Conservation (phyloP, 2,113 vertebrate species). For the Gambusia holbrooki region DNA sequence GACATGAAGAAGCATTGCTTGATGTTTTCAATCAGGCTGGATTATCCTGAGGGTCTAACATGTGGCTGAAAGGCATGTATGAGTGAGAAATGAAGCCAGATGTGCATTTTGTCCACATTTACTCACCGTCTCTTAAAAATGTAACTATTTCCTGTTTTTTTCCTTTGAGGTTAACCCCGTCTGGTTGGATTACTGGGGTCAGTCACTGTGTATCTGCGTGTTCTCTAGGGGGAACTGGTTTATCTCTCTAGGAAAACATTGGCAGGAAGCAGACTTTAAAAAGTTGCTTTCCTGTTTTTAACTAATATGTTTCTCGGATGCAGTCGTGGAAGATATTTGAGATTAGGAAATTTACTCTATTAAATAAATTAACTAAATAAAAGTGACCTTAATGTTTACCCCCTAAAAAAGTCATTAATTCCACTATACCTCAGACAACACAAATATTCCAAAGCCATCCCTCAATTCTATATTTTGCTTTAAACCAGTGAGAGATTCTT, state of each 20-base stretch:
- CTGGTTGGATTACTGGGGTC: neutral
- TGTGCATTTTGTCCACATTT: slow-evolving; percentile 32
- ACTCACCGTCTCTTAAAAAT: slow-evolving; percentile 31
- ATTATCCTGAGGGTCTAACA: slow-evolving; percentile 1
- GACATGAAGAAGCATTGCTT: too few relatives aligned
- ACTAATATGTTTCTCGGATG: neutral
- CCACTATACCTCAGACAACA: too few relatives aligned
- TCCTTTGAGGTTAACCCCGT: slow-evolving; percentile 16
- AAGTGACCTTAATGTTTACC: neutral
- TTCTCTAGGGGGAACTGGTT: neutral
- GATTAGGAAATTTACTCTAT: neutral
- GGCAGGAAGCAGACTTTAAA: neutral
- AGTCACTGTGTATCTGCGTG: neutral
- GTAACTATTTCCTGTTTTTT: slow-evolving; percentile 54
- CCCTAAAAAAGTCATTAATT: too few relatives aligned
- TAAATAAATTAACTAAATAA: neutral
- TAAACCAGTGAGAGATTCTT: too few relatives aligned
- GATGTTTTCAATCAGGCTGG: slow-evolving; percentile 6
- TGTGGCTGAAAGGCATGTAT: neutral
- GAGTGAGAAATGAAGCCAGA: slow-evolving; percentile 19
- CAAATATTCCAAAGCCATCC: too few relatives aligned
- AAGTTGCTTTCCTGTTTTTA: neutral
- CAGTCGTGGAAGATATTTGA: neutral
- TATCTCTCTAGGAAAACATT: neutral
- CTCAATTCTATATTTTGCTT: too few relatives aligned